Evolutionary conservation across 2,113 vertebrate species (phyloP).

Genomic region (Smithornis capensis): DNA sequence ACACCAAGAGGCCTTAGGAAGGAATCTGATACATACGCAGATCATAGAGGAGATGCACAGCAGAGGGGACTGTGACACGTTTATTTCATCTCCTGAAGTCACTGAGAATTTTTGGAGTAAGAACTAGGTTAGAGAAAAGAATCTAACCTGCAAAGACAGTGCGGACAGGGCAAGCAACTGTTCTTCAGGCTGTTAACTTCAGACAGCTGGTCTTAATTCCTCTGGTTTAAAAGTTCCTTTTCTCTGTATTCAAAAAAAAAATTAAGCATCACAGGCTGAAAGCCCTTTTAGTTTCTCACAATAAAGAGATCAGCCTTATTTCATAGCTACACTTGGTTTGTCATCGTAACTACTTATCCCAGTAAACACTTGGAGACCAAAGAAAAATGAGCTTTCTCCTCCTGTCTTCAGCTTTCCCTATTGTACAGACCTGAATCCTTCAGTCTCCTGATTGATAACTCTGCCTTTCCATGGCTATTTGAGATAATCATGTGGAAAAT

Average conservation of each 20-base stretch:
- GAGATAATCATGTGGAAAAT: conserved; percentile 68
- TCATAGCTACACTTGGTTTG: neutral
- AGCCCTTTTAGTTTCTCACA: neutral
- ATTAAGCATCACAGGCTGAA: neutral
- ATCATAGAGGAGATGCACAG: neutral
- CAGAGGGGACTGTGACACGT: neutral
- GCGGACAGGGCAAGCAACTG: neutral
- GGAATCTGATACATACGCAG: neutral
- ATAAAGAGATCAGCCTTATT: neutral
- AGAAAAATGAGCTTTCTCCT: neutral
- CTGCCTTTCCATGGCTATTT: conserved; percentile 42
- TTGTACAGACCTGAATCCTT: neutral
- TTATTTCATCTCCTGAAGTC: neutral
- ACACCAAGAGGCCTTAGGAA: neutral
- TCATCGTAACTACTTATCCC: neutral
- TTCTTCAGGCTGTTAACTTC: neutral
- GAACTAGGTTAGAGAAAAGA: neutral
- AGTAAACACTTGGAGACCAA: neutral
- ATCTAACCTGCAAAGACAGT: neutral
- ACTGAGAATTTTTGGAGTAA: neutral
- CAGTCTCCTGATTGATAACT: conserved; percentile 51
- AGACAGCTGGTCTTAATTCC: neutral
- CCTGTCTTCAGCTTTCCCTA: neutral
- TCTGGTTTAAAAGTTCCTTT: neutral
- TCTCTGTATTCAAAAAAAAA: neutral